Conservation (phyloP, 2,888 invertebrate genomes). For the Pterobdella sp. region DNA sequence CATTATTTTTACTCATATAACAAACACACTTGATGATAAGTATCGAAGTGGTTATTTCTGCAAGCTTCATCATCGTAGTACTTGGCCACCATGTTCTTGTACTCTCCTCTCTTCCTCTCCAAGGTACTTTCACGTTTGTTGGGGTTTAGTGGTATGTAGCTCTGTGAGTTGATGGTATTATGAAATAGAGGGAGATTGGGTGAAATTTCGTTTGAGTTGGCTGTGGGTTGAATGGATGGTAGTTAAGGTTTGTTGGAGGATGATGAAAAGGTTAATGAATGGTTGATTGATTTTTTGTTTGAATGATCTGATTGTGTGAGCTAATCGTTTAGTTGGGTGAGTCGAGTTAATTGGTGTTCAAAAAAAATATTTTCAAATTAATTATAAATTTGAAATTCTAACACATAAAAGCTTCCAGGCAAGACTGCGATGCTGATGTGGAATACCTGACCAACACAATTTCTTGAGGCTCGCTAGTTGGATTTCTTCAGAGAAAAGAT, state of each 20-base stretch:
- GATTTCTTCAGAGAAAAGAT: slow-evolving; percentile 16
- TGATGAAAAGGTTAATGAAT: background rate
- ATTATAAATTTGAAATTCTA: too few species aligned
- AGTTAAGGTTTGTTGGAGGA: background rate
- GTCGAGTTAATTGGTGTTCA: too few species aligned
- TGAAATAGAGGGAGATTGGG: background rate
- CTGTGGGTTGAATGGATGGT: background rate
- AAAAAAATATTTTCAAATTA: too few species aligned
- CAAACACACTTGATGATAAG: slow-evolving; percentile 15
- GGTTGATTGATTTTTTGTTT: background rate
- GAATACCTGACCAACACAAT: slow-evolving; percentile 84
- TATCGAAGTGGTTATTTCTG: slow-evolving; percentile 5
- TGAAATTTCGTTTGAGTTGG: background rate
- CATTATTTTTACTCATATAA: background rate
- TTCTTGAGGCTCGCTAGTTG: slow-evolving; percentile 70
- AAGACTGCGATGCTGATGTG: slow-evolving; percentile 68
- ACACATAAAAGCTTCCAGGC: slow-evolving; percentile 64
- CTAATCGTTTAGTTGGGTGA: background rate
- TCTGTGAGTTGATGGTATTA: slow-evolving; percentile 54
- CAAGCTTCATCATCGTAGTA: slow-evolving; percentile 63
- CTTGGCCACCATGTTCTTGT: slow-evolving; percentile 86
- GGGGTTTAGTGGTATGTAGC: slow-evolving; percentile 89
- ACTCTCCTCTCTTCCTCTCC: slow-evolving; percentile 85
- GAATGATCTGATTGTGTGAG: background rate
- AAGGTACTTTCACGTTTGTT: slow-evolving; percentile 79